Conservation (phyloP, 2,888 invertebrate genomes). For the Rhimphoctona megacephalus region DNA sequence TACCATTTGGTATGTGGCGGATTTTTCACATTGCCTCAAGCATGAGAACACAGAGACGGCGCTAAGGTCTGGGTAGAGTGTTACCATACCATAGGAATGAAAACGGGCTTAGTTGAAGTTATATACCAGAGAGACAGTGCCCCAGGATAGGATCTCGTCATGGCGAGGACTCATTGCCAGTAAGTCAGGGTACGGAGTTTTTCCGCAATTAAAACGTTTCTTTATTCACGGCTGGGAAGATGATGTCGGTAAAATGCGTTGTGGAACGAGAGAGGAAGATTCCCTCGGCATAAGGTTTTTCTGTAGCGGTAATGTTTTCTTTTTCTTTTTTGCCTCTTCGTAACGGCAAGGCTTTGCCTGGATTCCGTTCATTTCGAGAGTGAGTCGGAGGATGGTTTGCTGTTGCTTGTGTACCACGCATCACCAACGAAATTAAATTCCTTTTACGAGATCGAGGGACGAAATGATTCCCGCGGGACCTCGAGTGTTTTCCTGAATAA, state of each 20-base stretch:
- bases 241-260: slow-evolving; percentile 42
- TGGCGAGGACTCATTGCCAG: slow-evolving; percentile 16
- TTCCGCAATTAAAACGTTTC: slow-evolving; percentile 74
- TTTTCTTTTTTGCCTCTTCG: slow-evolving; percentile 27
- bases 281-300: slow-evolving; percentile 32
- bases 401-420: slow-evolving; percentile 49
- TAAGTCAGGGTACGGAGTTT: slow-evolving; percentile 54
- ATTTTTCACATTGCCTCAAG: slow-evolving; percentile 24
- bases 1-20: slow-evolving; percentile 30
- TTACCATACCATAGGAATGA: slow-evolving; percentile 43
- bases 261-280: slow-evolving; percentile 56
- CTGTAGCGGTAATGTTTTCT: slow-evolving; percentile 16
- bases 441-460: slow-evolving; percentile 68
- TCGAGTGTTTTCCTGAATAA: slow-evolving; percentile 69
- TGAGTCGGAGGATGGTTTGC: slow-evolving; percentile 4
- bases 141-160: slow-evolving; percentile 46
- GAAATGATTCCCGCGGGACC: slow-evolving; percentile 51
- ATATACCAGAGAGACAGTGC: slow-evolving; percentile 25
- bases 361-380: slow-evolving; percentile 42
- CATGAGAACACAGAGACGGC: slow-evolving; percentile 35
- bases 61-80: background rate
- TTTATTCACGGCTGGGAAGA: slow-evolving; percentile 67
- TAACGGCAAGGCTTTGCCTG: background rate
- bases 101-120: slow-evolving; percentile 30
- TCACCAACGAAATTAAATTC: slow-evolving; percentile 73